Evolutionary conservation across 2,797 vertebrate genomes (phyloP).

Genomic region (Micropoecilia bifurca): DNA sequence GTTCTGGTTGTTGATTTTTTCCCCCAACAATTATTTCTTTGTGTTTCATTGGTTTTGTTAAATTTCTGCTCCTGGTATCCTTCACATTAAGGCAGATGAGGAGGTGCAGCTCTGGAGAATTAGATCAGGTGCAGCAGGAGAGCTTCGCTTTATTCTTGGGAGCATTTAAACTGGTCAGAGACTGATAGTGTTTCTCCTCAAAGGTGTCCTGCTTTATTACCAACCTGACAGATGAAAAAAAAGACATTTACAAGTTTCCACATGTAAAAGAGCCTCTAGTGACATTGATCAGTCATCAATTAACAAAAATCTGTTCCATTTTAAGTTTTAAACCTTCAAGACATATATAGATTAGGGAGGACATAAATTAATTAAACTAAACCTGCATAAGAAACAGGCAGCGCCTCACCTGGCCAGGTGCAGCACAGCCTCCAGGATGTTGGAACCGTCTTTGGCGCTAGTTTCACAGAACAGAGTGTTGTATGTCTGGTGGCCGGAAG

Average conservation of each 20-base stretch:
- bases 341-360: not conserved
- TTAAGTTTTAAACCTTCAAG: not conserved
- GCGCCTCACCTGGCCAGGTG: conserved; percentile 92
- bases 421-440: conserved; percentile 93
- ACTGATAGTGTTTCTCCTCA: conserved; percentile 73
- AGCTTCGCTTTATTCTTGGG: conserved; percentile 81
- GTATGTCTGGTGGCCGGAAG: conserved; percentile 73
- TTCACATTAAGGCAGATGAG: conserved; percentile 6
- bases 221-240: conserved; percentile 77
- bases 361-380: not conserved
- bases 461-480: conserved; percentile 80
- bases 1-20: conserved; percentile 1
- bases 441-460: conserved; percentile 92
- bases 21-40: conserved; percentile 24
- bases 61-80: conserved; percentile 20
- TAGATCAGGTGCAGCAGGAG: conserved; percentile 87
- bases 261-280: not conserved
- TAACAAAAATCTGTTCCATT: not conserved
- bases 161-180: conserved; percentile 82
- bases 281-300: not conserved
- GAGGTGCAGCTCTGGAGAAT: conserved; percentile 38
- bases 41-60: conserved; percentile 8
- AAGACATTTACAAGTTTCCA: not conserved
- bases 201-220: conserved; percentile 84
- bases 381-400: not conserved